phyloP scores from a whole-genome alignment of 2,113 vertebrate genomes.

The Nothoprocta pentlandii region DNA sequence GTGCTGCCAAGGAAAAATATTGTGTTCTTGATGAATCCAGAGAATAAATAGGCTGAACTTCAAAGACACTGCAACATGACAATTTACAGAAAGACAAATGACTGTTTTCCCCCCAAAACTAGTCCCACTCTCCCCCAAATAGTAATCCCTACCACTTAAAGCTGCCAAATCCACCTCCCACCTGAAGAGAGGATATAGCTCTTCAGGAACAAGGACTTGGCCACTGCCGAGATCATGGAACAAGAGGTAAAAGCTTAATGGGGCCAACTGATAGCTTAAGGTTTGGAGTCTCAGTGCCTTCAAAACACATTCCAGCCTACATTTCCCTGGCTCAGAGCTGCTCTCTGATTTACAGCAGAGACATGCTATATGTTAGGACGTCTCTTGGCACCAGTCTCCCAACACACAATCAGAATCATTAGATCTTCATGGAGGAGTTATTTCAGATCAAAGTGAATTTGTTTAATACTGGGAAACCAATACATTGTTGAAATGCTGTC shows the following conservation, averaged over 20 bases:
- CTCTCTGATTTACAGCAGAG: slow-evolving; percentile 19
- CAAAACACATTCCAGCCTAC: neutral
- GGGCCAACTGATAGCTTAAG: neutral
- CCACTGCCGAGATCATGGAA: neutral
- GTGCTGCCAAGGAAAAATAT: neutral
- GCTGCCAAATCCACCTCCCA: slow-evolving; percentile 71
- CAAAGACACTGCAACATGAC: neutral
- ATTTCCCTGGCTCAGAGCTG: neutral
- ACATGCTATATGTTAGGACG: neutral
- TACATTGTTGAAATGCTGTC: neutral
- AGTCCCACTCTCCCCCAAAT: neutral
- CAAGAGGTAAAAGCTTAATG: neutral
- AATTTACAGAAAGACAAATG: neutral
- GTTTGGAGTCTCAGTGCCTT: neutral
- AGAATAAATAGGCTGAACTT: neutral
- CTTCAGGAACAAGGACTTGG: neutral
- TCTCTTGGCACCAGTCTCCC: neutral
- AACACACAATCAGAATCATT: slow-evolving; percentile 14
- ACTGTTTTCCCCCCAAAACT: neutral
- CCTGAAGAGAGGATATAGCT: slow-evolving; percentile 66
- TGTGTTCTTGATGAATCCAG: slow-evolving; percentile 16
- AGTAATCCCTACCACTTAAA: slow-evolving; percentile 69
- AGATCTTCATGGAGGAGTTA: neutral
- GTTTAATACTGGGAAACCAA: neutral
- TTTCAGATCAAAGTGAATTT: neutral